phyloP scores from a whole-genome alignment of 2,888 invertebrate species.

The Oscheius sp. region DNA sequence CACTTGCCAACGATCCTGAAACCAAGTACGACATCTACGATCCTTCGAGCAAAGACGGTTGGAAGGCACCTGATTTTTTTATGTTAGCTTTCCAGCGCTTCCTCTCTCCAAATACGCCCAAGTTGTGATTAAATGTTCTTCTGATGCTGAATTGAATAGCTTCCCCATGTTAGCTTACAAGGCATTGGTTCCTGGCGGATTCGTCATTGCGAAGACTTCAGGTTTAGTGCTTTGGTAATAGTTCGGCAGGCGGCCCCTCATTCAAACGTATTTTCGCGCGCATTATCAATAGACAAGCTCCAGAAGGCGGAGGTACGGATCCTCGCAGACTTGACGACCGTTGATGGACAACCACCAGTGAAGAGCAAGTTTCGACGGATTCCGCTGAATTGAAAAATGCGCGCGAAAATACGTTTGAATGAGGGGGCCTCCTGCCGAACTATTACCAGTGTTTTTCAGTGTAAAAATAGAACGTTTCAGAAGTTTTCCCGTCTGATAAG shows the following conservation, averaged over 20 bases:
- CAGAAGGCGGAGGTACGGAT: too few species aligned
- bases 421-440: too few species aligned
- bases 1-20: not conserved
- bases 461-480: constrained; percentile 1
- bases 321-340: too few species aligned
- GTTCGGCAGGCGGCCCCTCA: too few species aligned
- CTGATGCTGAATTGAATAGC: constrained; percentile 12
- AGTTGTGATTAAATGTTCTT: constrained; percentile 1
- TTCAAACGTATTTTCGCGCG: too few species aligned
- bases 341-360: too few species aligned
- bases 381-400: too few species aligned
- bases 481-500: constrained; percentile 8
- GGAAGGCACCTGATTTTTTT: too few species aligned
- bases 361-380: too few species aligned
- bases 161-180: constrained; percentile 23
- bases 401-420: too few species aligned
- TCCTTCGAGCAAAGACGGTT: not conserved
- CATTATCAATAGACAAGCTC: too few species aligned
- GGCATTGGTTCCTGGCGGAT: constrained; percentile 14
- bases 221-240: not conserved
- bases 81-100: not conserved
- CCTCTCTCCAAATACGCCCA: not conserved
- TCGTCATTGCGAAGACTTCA: not conserved
- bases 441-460: not conserved
- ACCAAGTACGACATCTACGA: not conserved